These are phyloP conservation scores for Typhlichthys eigenmanni DNA, from an alignment of 2,797 vertebrate genomes.

Conservation along the genomic window DNA sequence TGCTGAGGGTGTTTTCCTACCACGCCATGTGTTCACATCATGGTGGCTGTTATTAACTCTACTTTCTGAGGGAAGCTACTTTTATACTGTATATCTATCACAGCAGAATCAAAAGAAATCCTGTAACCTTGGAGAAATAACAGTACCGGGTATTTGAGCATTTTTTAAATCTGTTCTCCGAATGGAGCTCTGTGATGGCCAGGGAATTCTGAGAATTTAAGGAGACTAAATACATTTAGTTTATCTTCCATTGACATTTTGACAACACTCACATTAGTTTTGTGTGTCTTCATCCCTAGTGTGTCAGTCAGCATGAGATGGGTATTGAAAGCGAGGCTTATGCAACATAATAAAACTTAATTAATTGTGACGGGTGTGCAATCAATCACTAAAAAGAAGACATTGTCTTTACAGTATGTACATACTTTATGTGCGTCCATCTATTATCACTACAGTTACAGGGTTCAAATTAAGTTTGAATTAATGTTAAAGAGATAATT, in stretches of 20 bases:
- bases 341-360: constrained; percentile 26
- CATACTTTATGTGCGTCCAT: constrained; percentile 3
- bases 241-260: constrained; percentile 81
- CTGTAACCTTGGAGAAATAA: constrained; percentile 63
- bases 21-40: constrained; percentile 33
- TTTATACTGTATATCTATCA: constrained; percentile 66
- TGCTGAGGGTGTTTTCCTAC: constrained; percentile 29
- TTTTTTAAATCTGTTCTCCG: constrained; percentile 58
- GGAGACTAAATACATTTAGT: constrained; percentile 74
- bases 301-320: constrained; percentile 75
- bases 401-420: constrained; percentile 4
- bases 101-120: constrained; percentile 51
- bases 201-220: constrained; percentile 68
- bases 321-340: constrained; percentile 15
- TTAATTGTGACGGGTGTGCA: constrained; percentile 34
- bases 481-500: too few species aligned
- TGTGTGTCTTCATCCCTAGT: constrained; percentile 72
- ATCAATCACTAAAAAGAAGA: constrained; percentile 25
- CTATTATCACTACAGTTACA: constrained; percentile 12
- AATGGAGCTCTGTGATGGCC: constrained; percentile 72
- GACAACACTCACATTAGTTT: constrained; percentile 79
- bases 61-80: constrained; percentile 68
- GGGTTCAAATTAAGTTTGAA: too few species aligned
- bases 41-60: constrained; percentile 45
- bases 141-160: constrained; percentile 66